phyloP scores from a whole-genome alignment of 2,113 vertebrate species.

The Silurus asotus region DNA sequence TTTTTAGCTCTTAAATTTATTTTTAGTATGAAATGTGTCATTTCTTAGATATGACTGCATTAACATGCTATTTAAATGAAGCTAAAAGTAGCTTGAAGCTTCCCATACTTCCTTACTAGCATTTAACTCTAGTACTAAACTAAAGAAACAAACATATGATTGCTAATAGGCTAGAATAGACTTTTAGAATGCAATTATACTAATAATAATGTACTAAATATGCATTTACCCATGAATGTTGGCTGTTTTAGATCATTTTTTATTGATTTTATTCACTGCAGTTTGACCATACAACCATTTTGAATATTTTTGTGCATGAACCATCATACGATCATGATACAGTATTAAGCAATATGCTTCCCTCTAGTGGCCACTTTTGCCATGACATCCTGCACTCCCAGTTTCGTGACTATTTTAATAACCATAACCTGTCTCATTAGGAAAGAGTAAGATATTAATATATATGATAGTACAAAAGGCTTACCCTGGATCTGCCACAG shows the following conservation, averaged over 20 bases:
- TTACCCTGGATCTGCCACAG: too few species aligned
- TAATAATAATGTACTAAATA: not conserved
- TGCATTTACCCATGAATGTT: not conserved
- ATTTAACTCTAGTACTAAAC: not conserved
- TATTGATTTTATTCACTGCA: not conserved
- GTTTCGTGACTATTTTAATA: not conserved
- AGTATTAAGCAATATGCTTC: not conserved
- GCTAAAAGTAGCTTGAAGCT: not conserved
- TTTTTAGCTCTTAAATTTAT: not conserved
- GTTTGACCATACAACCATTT: not conserved
- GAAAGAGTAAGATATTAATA: too few species aligned
- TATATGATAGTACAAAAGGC: too few species aligned
- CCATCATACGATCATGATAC: not conserved
- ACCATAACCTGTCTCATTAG: too few species aligned
- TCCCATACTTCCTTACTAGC: not conserved
- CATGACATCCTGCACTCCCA: not conserved
- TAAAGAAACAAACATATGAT: not conserved
- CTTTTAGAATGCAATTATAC: not conserved
- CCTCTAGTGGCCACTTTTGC: slow-evolving; percentile 33
- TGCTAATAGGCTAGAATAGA: not conserved
- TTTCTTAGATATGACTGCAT: not conserved
- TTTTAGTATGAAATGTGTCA: not conserved
- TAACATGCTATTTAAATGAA: not conserved
- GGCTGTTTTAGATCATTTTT: not conserved
- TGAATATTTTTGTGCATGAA: not conserved